Percentiles rank a stretch among this genome's conserved stretches.
Conservation (phyloP, 2,888 invertebrate genomes). For the Leucozona laternaria region DNA sequence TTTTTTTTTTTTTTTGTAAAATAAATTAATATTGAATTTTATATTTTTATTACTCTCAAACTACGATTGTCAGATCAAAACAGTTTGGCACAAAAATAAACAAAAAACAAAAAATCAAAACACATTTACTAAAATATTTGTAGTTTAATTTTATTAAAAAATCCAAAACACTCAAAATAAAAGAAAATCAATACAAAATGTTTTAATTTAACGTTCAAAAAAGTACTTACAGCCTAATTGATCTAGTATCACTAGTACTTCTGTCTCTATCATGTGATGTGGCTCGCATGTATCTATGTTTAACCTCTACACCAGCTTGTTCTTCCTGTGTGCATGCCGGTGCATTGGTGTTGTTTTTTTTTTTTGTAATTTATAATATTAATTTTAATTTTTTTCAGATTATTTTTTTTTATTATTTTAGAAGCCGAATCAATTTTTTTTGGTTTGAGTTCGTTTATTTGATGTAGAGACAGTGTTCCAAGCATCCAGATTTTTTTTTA, state of each 20-base stretch:
- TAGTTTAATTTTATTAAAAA: not conserved
- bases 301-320: constrained; percentile 85
- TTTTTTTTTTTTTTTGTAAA: constrained; percentile 3
- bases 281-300: constrained; percentile 80
- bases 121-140: constrained; percentile 40
- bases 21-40: not conserved
- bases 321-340: constrained; percentile 84
- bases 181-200: not conserved
- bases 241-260: constrained; percentile 80
- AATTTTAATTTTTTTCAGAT: constrained; percentile 1
- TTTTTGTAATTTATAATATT: constrained; percentile 49
- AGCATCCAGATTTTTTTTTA: constrained; percentile 67
- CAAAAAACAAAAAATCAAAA: constrained; percentile 19
- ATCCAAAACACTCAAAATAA: constrained; percentile 18
- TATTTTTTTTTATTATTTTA: not conserved
- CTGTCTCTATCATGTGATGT: constrained; percentile 79
- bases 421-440: constrained; percentile 30
- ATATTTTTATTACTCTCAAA: not conserved
- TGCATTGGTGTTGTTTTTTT: constrained; percentile 69
- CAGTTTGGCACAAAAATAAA: constrained; percentile 23
- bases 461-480: constrained; percentile 75
- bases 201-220: constrained; percentile 44
- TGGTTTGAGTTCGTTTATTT: constrained; percentile 44
- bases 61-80: constrained; percentile 30
- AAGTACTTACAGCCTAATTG: constrained; percentile 80